Evolutionary conservation across 2,113 vertebrate genomes (phyloP), one percentile per base, ranked within the genome.

Genomic region (Uria aalge): DNA sequence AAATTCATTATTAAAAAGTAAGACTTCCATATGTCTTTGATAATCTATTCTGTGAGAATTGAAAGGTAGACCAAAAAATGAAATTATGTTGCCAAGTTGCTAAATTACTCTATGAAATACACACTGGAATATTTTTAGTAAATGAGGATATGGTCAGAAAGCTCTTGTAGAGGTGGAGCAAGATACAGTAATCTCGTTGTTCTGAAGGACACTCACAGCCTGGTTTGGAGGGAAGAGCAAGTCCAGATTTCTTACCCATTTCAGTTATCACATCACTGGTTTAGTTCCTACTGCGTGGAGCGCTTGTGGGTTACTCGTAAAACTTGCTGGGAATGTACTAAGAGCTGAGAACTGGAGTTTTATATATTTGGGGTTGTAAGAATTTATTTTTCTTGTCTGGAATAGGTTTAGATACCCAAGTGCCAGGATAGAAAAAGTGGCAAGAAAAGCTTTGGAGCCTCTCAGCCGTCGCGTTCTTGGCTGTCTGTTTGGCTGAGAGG

Each of bases 1-100:
- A 99, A 96, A 94, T 98, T 99, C 84, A 56, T 99, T 91, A 98
- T 99, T 95, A 98, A 98, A 95, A 98, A 98, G 98, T 99, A 97
- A 98, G 97, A 19, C 5, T 87, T 2, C 22, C 6, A 0, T 57
- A 30, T 55, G 22, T 29, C 8, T 83, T 64, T 47, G 23, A 16
- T 72, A 64, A 77, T 62, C 41, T 45, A 0, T 64, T 87, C 40
- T 47, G 2, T 41, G n/a, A 68, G 53, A 75, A 68, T n/a, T 72
- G 57, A 87, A 88, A 63, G 40, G 34, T n/a, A 72, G 30, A 63
- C n/a, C 13, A 53, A 57, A 73, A 89, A 68, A 63, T n/a, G 16
- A 48, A 69, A 69, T 47, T 48, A 30, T 66, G 34, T 81, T 56
- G 52, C 34, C 2, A 7, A 16, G 38, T 66, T 63, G 52, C n/a